Evolutionary conservation across 1,140 invertebrate species (phyloP).

Genomic region (Brachionus calyciflorus): DNA sequence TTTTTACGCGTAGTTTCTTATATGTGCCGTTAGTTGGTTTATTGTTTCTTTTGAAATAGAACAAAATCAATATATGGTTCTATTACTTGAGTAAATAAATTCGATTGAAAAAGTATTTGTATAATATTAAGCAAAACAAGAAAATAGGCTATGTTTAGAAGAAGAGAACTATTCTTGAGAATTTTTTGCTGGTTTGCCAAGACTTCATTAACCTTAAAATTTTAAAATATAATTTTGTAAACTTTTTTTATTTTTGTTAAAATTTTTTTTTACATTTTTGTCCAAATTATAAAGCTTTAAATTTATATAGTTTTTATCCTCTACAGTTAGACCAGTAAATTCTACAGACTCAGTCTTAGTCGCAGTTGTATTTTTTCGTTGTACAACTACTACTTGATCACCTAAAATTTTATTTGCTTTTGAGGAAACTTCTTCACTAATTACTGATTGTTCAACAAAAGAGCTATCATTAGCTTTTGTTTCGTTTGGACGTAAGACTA

Average conservation of each 20-base stretch:
- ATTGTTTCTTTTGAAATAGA: not conserved
- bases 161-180: not conserved
- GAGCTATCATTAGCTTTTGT: not conserved
- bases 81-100: slow-evolving; percentile 23
- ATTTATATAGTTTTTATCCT: slow-evolving; percentile 10
- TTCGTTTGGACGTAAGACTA: not conserved
- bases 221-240: not conserved
- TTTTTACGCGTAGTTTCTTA: too few species aligned
- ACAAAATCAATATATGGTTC: slow-evolving; percentile 23
- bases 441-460: not conserved
- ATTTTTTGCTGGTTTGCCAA: slow-evolving; percentile 35
- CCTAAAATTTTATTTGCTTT: slow-evolving; percentile 30
- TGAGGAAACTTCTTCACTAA: not conserved
- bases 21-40: too few species aligned
- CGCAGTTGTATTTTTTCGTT: not conserved
- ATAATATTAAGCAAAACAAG: slow-evolving; percentile 17
- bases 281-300: slow-evolving; percentile 24
- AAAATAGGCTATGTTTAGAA: slow-evolving; percentile 6
- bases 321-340: not conserved
- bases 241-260: not conserved
- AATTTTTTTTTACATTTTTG: slow-evolving; percentile 9
- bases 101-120: not conserved
- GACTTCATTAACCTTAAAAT: slow-evolving; percentile 21
- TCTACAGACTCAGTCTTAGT: not conserved
- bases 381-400: not conserved